phyloP scores from a whole-genome alignment of 2,113 vertebrate genomes.

The Otus sunia region DNA sequence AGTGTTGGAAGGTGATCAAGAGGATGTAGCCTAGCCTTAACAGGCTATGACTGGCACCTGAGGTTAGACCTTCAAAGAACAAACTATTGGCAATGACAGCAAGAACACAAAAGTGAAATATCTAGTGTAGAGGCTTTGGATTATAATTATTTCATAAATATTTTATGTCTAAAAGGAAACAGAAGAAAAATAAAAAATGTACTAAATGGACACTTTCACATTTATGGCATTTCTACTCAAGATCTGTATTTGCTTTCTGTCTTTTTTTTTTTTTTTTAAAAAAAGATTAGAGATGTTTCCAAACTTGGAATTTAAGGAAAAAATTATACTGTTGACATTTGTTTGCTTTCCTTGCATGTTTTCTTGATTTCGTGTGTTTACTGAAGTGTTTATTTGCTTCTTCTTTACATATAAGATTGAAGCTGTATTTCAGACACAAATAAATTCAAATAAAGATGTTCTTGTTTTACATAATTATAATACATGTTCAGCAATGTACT shows the following conservation, averaged over 20 bases:
- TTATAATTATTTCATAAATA: not conserved
- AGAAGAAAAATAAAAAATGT: not conserved
- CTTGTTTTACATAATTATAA: not conserved
- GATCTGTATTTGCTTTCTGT: not conserved
- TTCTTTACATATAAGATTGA: not conserved
- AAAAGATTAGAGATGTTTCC: not conserved
- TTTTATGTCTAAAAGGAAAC: not conserved
- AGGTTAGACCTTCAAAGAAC: conserved; percentile 27
- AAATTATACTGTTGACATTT: not conserved
- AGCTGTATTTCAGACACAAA: not conserved
- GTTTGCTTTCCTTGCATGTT: not conserved
- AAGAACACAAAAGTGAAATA: conserved; percentile 11
- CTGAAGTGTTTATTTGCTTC: not conserved
- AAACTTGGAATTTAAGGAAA: not conserved
- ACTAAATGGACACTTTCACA: not conserved
- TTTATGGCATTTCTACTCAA: not conserved
- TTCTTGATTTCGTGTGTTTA: not conserved
- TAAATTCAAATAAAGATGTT: not conserved
- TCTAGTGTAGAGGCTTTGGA: not conserved
- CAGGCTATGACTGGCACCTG: not conserved
- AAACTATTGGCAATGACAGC: not conserved
- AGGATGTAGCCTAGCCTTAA: not conserved
- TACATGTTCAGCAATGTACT: not conserved
- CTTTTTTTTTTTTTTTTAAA: not conserved
- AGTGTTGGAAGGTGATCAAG: not conserved